Base-by-base conservation (phyloP, 2,888 invertebrate species). In the Cephus runcator region DNA sequence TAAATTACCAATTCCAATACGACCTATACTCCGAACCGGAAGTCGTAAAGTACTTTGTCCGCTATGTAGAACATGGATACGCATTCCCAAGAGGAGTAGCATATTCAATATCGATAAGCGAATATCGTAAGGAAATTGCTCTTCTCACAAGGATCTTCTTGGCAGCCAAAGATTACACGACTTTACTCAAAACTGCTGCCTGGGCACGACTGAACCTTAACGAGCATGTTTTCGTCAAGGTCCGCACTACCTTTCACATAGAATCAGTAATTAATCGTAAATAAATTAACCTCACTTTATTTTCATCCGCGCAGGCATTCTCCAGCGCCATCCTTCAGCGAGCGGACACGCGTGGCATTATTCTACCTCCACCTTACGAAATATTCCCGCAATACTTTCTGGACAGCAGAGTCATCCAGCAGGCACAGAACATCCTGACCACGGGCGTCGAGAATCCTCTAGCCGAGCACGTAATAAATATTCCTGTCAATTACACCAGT, bases 331-430 rank as follows among this genome's bases (percentile, higher is more conserved):
- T 95, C 15, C 90, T 94, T 69, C 94, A 95, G 84, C 94, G 95
- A 40, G 91, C 91, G 12, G 95, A 96, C 81, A 94, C 94, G 77
- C 93, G 94, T 85, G 94, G 94, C 34, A 91, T 96, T 77, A 92
- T 94, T 69, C 91, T 96, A 12, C 96, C 96, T n/a, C 94, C 96
- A 76, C 92, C 94, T 77, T 95, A 96, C 87, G 96, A 96, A 91
- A 92, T 96, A 81, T 93, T 94, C 89, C 96, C 96, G 0, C 94
- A 95, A 83, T 94, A 93, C 91, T 96, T 95, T 93, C 93, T 95
- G 89, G 95, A 94, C 87, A 92, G 93, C 79, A 94, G 95, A 87
- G 93, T 95, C 80, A 94, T 96, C 89, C 93, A 94, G 73, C 93
- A 94, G 79, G 95, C 95, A 6, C 93, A 95, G 90, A 91, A 88